These are phyloP conservation scores for Octopus bimaculoides DNA, from an alignment of 1,140 invertebrate species.

Conservation along the genomic window DNA sequence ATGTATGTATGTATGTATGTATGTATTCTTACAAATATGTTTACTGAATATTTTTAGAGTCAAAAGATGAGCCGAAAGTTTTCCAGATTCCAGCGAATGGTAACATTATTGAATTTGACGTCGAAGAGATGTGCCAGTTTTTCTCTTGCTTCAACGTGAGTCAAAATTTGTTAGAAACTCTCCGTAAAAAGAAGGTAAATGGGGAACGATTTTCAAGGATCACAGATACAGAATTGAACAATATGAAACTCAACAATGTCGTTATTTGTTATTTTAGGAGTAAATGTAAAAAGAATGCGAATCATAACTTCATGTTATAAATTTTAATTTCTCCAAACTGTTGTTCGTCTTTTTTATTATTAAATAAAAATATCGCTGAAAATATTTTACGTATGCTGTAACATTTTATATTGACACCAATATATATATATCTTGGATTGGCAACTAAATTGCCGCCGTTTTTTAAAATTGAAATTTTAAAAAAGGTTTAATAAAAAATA, in stretches of 20 bases:
- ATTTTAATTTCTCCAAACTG: too few species aligned
- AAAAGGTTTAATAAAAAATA: too few species aligned
- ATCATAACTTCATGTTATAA: slow-evolving; percentile 30
- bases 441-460: too few species aligned
- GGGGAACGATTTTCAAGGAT: slow-evolving; percentile 34
- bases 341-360: too few species aligned
- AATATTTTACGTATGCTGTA: too few species aligned
- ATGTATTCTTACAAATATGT: too few species aligned
- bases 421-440: too few species aligned
- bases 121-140: slow-evolving; percentile 35
- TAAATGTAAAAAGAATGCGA: slow-evolving; percentile 25
- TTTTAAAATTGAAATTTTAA: too few species aligned
- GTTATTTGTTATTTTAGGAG: slow-evolving; percentile 35
- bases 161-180: slow-evolving; percentile 28
- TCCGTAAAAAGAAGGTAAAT: slow-evolving; percentile 34
- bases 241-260: slow-evolving; percentile 32
- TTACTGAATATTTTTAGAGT: too few species aligned
- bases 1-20: too few species aligned
- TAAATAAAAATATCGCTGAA: too few species aligned
- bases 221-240: slow-evolving; percentile 38
- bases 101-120: slow-evolving; percentile 30
- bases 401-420: too few species aligned
- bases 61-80: slow-evolving; percentile 60
- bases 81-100: slow-evolving; percentile 69
- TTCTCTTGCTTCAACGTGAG: slow-evolving; percentile 31